These are phyloP conservation scores for Drosophila falleni DNA, from an alignment of 2,888 invertebrate genomes.

Conservation along the genomic window DNA sequence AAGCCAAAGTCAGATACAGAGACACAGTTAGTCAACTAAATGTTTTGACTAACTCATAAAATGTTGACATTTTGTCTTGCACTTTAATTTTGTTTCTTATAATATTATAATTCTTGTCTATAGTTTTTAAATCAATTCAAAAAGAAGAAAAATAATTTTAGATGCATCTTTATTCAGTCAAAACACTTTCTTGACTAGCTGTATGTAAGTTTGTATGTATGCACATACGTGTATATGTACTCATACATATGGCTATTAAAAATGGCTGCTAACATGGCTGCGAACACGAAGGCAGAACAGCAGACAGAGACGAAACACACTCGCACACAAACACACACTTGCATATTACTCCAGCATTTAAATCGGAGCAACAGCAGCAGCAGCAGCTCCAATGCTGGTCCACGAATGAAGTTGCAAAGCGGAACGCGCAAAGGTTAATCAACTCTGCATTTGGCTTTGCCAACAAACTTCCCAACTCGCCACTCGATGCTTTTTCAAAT, in stretches of 20 bases:
- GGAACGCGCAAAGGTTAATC: constrained; percentile 84
- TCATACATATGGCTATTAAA: constrained; percentile 70
- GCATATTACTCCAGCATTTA: constrained; percentile 62
- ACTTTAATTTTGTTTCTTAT: too few relatives aligned
- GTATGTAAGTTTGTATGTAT: not conserved
- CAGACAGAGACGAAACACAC: constrained; percentile 63
- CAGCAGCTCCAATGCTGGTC: constrained; percentile 71
- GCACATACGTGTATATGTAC: constrained; percentile 9
- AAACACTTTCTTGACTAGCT: not conserved
- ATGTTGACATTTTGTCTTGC: too few relatives aligned
- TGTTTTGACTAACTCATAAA: too few relatives aligned
- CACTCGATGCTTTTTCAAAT: constrained; percentile 59
- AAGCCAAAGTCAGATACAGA: constrained; percentile 13
- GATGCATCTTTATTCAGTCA: too few relatives aligned
- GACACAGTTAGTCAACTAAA: not conserved
- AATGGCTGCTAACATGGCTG: constrained; percentile 82
- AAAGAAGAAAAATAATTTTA: too few relatives aligned
- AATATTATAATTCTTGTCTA: too few relatives aligned
- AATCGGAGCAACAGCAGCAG: constrained; percentile 78
- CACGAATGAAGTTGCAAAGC: constrained; percentile 81
- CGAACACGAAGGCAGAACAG: constrained; percentile 65
- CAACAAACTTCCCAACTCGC: constrained; percentile 52
- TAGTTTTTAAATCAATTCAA: not conserved
- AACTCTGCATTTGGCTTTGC: constrained; percentile 77
- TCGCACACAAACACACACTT: constrained; percentile 18